Evolutionary conservation across 2,888 invertebrate genomes (phyloP), one percentile per base, ranked within the genome.

Genomic region (Stenichneumon culpator): DNA sequence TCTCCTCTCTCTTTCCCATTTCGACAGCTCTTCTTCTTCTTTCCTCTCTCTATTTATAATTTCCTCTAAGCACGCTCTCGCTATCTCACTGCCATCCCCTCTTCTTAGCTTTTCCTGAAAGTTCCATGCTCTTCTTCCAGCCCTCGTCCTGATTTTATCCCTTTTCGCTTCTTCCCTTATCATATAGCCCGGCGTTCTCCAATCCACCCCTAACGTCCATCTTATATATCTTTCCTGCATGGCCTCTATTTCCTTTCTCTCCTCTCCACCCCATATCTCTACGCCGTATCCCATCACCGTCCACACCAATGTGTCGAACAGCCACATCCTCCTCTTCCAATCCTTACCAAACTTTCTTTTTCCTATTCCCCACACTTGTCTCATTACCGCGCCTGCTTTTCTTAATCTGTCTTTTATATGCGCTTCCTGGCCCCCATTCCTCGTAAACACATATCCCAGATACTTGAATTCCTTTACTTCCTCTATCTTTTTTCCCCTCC

Each of bases 171-270:
- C 3, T 28, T 28, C 25, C 25, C 25, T 28, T 28, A 28, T 28
- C 25, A 28, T 28, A 28, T 28, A 28, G 1, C 25, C 1, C 25
- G 25, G 1, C 25, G 25, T 28, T 28, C 3, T 28, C 25, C 25
- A 28, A 3, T 28, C 25, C 25, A 28, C 25, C 25, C 25, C 25
- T 28, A 28, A 28, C 25, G 70, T 70, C 79, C 52, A 79, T 39
- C 63, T 79, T 32, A 79, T n/a, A 16, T 22, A 70, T 19, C 70
- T 79, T 44, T 80, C 80, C 4, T 73, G 73, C 52, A 78, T 5
- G 0, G 7, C 39, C 16, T 77, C 67, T 25, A 77, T 22, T 5
- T 25, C 75, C 6, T 50, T 32, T 7, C 50, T 54, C 14, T 75
- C 75, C 7, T 75, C 36, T 52, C 67, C 52, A 1, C 67, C 54